Percentiles rank a stretch among this genome's conserved stretches.
Evolutionary conservation across 2,797 vertebrate genomes (phyloP).

Genomic region (Sebastes nivosus): DNA sequence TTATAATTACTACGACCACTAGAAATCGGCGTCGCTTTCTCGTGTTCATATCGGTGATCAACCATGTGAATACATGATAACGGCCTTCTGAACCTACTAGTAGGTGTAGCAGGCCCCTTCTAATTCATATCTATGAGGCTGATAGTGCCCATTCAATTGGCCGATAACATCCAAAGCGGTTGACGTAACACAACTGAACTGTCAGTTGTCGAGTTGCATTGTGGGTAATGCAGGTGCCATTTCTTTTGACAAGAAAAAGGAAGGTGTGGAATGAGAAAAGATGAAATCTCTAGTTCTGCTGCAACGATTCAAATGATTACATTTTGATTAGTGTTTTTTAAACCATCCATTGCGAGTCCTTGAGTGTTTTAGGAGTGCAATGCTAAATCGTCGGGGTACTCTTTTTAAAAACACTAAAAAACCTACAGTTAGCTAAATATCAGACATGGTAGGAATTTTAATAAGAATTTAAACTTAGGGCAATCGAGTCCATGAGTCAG

Average conservation of each 20-base stretch:
- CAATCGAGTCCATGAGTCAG: neutral
- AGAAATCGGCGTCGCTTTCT: neutral
- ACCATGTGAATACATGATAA: neutral
- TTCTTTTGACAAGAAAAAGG: neutral
- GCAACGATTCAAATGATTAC: neutral
- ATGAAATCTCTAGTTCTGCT: neutral
- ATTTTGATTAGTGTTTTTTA: neutral
- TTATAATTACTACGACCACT: neutral
- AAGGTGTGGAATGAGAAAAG: neutral
- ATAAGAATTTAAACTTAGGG: neutral
- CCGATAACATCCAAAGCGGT: no score
- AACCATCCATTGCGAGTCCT: accelerated
- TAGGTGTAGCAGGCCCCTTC: neutral
- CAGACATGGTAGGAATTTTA: neutral
- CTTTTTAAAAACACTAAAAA: neutral
- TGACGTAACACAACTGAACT: neutral
- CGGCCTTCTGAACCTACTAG: neutral
- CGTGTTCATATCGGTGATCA: neutral
- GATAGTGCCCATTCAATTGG: neutral
- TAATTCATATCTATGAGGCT: neutral
- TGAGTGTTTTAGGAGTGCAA: neutral
- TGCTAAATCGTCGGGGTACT: neutral
- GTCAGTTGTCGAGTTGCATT: neutral
- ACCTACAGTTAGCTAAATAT: neutral
- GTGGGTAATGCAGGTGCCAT: neutral